A percentile compares a stretch with the other conserved stretches of the same genome.
These are phyloP conservation scores for Tichodroma muraria DNA, from an alignment of 2,113 vertebrate genomes.

Conservation along the genomic window DNA sequence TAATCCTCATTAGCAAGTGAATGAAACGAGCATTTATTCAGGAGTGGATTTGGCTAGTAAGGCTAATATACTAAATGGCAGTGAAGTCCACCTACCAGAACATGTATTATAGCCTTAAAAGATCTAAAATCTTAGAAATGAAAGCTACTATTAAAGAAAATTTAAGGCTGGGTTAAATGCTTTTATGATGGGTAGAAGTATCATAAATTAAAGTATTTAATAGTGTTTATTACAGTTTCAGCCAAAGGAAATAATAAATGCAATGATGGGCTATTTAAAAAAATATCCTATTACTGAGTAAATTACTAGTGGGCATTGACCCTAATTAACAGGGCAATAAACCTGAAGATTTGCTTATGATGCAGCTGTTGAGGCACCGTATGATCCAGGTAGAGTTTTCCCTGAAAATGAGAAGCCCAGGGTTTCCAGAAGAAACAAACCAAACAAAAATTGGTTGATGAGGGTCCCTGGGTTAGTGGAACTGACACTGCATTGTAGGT, in stretches of 20 bases:
- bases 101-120: conserved; percentile 8
- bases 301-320: conserved; percentile 74
- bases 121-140: conserved; percentile 14
- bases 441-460: neutral
- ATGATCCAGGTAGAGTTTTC: conserved; percentile 40
- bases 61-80: neutral
- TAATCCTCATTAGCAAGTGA: neutral
- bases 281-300: conserved; percentile 66
- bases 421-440: neutral
- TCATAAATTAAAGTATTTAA: conserved; percentile 67
- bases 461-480: conserved; percentile 6
- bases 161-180: conserved; percentile 59
- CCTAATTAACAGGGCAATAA: conserved; percentile 74
- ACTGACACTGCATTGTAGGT: neutral
- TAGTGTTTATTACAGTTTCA: conserved; percentile 67
- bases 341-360: conserved; percentile 59
- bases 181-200: conserved; percentile 57
- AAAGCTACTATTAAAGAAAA: conserved; percentile 54
- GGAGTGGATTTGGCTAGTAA: neutral
- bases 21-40: neutral
- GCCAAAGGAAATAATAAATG: conserved; percentile 74
- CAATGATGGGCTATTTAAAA: conserved; percentile 64
- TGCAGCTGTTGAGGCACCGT: conserved; percentile 53
- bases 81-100: neutral
- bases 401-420: neutral